These are phyloP conservation scores for Andrena bucephala DNA, from an alignment of 2,888 invertebrate genomes.

Conservation along the genomic window DNA sequence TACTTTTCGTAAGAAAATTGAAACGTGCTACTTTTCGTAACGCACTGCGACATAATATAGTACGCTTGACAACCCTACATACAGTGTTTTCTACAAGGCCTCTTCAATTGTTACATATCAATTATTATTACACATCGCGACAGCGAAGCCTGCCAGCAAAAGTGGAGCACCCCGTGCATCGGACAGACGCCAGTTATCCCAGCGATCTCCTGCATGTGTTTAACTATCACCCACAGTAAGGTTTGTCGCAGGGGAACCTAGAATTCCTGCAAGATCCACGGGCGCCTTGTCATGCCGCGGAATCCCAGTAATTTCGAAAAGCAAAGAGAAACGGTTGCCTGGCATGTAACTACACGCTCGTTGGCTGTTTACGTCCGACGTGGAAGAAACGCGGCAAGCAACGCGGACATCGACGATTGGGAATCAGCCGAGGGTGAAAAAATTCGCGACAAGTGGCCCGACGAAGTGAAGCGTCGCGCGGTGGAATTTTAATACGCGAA, in stretches of 20 bases:
- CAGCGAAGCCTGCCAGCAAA: not conserved
- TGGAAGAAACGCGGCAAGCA: not conserved
- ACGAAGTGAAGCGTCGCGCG: slow-evolving; percentile 1
- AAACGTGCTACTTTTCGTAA: too few relatives aligned
- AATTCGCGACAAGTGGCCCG: not conserved
- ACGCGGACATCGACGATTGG: not conserved
- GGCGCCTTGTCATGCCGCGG: not conserved
- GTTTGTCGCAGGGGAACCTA: not conserved
- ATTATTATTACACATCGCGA: too few relatives aligned
- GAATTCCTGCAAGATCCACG: not conserved
- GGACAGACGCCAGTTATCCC: not conserved
- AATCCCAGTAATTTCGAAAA: slow-evolving; percentile 15
- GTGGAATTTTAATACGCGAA: slow-evolving; percentile 10
- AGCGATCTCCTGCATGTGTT: slow-evolving; percentile 13
- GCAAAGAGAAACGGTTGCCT: not conserved
- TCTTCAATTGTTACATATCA: too few relatives aligned
- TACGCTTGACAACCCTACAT: too few relatives aligned
- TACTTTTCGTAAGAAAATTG: too few relatives aligned
- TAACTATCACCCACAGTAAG: not conserved
- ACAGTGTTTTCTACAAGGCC: too few relatives aligned
- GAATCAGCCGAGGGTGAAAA: not conserved
- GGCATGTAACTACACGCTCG: not conserved
- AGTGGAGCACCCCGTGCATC: slow-evolving; percentile 8
- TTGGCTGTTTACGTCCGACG: not conserved
- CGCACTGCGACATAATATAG: too few relatives aligned